These are phyloP conservation scores for Tetrao urogallus DNA, from an alignment of 2,113 vertebrate genomes.

Conservation along the genomic window DNA sequence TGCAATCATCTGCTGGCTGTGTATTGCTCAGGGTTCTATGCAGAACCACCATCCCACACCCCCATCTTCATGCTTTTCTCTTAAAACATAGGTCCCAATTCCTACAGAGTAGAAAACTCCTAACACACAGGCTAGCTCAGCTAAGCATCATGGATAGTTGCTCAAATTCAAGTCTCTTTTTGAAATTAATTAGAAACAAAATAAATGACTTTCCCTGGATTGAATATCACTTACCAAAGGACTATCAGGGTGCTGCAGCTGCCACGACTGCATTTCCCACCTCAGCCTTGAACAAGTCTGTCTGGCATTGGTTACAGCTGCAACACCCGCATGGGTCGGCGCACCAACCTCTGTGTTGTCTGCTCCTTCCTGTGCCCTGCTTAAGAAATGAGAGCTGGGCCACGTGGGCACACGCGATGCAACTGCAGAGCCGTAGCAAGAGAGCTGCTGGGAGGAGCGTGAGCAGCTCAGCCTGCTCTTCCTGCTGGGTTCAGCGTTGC, in stretches of 20 bases:
- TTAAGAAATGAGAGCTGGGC: neutral
- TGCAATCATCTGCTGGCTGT: neutral
- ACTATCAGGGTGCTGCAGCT: neutral
- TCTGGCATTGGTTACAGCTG: neutral
- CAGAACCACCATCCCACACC: neutral
- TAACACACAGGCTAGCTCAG: neutral
- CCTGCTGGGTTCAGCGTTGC: neutral
- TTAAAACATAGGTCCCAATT: neutral
- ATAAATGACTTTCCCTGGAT: neutral
- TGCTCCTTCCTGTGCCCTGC: neutral
- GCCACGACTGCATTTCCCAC: neutral
- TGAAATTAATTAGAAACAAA: neutral
- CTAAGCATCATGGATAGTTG: neutral
- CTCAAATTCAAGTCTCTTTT: neutral
- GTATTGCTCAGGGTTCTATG: neutral
- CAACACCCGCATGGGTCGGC: neutral
- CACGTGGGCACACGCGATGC: neutral
- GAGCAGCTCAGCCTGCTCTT: neutral
- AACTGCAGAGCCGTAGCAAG: neutral
- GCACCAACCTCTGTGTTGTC: neutral
- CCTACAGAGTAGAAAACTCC: neutral
- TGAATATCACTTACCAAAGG: neutral
- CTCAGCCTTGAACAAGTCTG: neutral
- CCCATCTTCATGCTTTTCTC: neutral
- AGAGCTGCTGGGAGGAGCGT: neutral